Evolutionary conservation across 2,113 vertebrate genomes (phyloP), one percentile per base, ranked within the genome.

Genomic region (Calidris pygmaea): DNA sequence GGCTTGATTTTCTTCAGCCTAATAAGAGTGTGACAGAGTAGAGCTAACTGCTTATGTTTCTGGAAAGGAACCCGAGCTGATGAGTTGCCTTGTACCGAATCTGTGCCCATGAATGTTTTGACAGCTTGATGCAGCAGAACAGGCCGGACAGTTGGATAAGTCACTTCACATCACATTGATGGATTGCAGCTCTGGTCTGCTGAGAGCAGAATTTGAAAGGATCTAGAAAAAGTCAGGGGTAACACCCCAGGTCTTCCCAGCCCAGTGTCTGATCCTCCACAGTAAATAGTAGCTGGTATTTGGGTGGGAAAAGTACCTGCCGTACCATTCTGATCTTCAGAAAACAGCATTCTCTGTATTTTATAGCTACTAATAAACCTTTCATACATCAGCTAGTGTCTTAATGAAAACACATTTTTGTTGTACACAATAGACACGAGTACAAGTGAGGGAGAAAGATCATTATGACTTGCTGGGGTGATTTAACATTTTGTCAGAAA

Each of bases 351-450:
- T 35, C 9, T 52, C 34, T 7, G 2, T 19, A 14, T 7, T 53
- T 29, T 59, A 14, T 9, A 47, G 83, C 63, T 71, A 20, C 50
- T 58, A 21, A 45, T 32, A 48, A 87, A 50, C 41, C 55, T 19
- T 3, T n/a, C 0, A 0, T 11, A 32, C 5, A 0, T 22, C 4
- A 75, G 30, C 26, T 21, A 19, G 32, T 37, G 62, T 17, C 43
- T 21, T 63, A 59, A 39, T 8, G 9, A 50, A 56, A 55, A 19
- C 35, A 13, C 8, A 3, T 35, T n/a, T 29, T 58, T 14, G 8
- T 14, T 66, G 55, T 62, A 34, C 32, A 8, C 12, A 6, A 6
- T 3, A 76, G 48, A 39, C 14, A 21, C 23, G 7, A 14, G 21
- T 5, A 37, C 1, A 5, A 1, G 32, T 15, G 75, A 65, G 21